Evolutionary conservation across 2,797 vertebrate species (phyloP), one percentile per base, ranked within the genome.

Genomic region (Enoplosus armatus): DNA sequence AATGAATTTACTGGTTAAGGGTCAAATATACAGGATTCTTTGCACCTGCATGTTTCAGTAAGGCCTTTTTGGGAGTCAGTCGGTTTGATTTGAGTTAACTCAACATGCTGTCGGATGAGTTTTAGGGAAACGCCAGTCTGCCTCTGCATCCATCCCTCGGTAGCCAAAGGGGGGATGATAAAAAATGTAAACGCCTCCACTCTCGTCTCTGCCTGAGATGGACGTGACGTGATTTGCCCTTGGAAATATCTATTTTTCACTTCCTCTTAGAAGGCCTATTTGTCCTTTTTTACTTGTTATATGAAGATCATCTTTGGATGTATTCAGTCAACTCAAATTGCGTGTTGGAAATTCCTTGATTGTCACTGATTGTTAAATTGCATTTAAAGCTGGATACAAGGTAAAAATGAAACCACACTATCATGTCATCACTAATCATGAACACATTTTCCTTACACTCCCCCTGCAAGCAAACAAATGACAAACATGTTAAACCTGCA

Each of bases 111-210:
- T 92, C 82, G 41, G 59, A 69, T 71, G 84, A 71, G 86, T 83
- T 92, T 87, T 84, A 61, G 67, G 56, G 35, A 85, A 78, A 81
- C 65, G 89, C 79, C 88, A 87, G 73, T 84, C 85, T 84, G 37
- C 64, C 80, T 82, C 62, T 45, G 6, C 79, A 2, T 65, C 67
- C 63, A 9, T 56, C 43, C 26, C 59, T 59, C 73, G 43, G 69
- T 89, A 79, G 91, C 92, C 92, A 89, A 87, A 80, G 90, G 89
- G 80, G 66, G 53, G 45, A 62, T 82, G 55, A 94, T 93, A 85
- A 93, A 93, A 94, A 92, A 93, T 94, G 91, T 87, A 94, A 87
- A 83, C 12, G 45, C 72, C 71, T 83, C 47, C 24, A 20, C 79
- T 84, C 76, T 60, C 4, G 56, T 54, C 64, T 81, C 53, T 24